Evolutionary conservation across 2,797 vertebrate genomes (phyloP), one percentile per base, ranked within the genome.

Genomic region (Anomalospiza imberbis): DNA sequence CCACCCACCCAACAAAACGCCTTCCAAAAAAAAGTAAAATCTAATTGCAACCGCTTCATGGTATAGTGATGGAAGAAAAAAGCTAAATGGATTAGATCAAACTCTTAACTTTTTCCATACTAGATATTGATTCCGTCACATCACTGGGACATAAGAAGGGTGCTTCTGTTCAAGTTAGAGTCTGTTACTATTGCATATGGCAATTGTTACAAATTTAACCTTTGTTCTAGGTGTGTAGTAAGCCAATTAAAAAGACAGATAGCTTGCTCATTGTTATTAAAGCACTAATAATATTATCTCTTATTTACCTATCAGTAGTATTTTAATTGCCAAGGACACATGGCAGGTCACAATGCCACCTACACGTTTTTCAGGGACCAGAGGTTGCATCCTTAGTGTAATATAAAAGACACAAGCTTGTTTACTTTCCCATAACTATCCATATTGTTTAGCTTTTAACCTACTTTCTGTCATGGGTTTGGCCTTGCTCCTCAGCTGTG

Each of bases 231-330:
- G 10, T 25, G 40, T 54, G 47, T 71, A 80, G 36, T 65, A 5
- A 74, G 26, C 17, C 61, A 92, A 91, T 95, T 92, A 71, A 82
- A 82, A 78, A 74, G 38, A 38, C 17, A 86, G n/a, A 51, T 32
- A 75, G 8, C 17, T 90, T 75, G 60, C 31, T 86, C 32, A 13
- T 76, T 87, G 47, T 68, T 12, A 91, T 85, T 85, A 74, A 86
- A 57, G 5, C 12, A 51, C 36, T 92, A 85, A 53, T 91, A 85
- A 65, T 73, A 74, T 85, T 38, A 61, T 47, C 11, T 87, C 51
- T 87, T 66, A 31, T 91, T 93, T 94, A 42, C 65, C 34, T 88
- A 89, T 93, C 93, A 82, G 72, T 85, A 88, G 40, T 54, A 47
- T 61, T 82, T 51, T 88, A 87, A 89, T 91, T 93, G 31, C 5